Conservation (phyloP, 2,888 invertebrate genomes). For the Leistus spinibarbis region DNA sequence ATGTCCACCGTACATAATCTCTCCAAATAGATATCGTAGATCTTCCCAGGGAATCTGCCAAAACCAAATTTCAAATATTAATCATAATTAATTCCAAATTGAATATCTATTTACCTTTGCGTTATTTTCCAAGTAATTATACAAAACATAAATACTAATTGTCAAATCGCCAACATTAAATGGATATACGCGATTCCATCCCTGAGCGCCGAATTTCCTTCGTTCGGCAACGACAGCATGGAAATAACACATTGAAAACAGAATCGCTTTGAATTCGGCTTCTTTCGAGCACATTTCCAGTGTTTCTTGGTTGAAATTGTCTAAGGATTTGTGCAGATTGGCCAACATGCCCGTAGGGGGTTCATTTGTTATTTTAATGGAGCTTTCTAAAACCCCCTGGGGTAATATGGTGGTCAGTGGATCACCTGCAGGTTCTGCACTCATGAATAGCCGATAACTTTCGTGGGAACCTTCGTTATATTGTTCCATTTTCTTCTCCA, state of each 20-base stretch:
- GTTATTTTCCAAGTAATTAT: slow-evolving; percentile 89
- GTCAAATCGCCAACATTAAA: slow-evolving; percentile 87
- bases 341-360: slow-evolving; percentile 95
- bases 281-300: slow-evolving; percentile 92
- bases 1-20: slow-evolving; percentile 98
- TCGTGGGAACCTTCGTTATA: slow-evolving; percentile 70
- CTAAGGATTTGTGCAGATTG: slow-evolving; percentile 90
- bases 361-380: slow-evolving; percentile 95
- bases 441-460: slow-evolving; percentile 77
- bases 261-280: slow-evolving; percentile 87
- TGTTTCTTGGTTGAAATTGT: slow-evolving; percentile 91
- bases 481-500: slow-evolving; percentile 92
- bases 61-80: not conserved
- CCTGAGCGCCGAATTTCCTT: slow-evolving; percentile 92
- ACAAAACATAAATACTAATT: slow-evolving; percentile 89
- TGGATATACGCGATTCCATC: slow-evolving; percentile 84
- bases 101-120: slow-evolving; percentile 60
- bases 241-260: slow-evolving; percentile 91
- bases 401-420: slow-evolving; percentile 70
- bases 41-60: slow-evolving; percentile 86
- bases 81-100: slow-evolving; percentile 1
- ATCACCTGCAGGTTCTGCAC: slow-evolving; percentile 83
- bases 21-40: slow-evolving; percentile 90
- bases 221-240: slow-evolving; percentile 93
- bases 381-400: slow-evolving; percentile 89